Evolutionary conservation across 2,888 invertebrate genomes (phyloP).

Genomic region (Netelia inedita): DNA sequence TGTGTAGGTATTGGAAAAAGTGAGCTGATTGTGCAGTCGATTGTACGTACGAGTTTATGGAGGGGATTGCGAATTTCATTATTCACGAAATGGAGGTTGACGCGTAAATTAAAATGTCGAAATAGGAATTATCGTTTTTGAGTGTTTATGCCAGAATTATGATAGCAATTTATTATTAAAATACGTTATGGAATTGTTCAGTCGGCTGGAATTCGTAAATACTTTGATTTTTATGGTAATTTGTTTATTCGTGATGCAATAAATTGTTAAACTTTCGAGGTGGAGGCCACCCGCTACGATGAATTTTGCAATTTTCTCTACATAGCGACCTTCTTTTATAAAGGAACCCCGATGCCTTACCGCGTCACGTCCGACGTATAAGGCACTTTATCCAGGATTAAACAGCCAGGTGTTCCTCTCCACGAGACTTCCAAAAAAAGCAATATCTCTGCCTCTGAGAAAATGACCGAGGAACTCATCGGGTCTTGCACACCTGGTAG

Average conservation of each 20-base stretch:
- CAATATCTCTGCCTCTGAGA: constrained; percentile 44
- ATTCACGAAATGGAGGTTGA: background rate
- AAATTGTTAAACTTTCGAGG: too few relatives aligned
- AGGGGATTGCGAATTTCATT: too few relatives aligned
- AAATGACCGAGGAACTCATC: constrained; percentile 56
- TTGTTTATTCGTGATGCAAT: too few relatives aligned
- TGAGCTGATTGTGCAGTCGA: constrained; percentile 4
- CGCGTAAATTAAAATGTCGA: too few relatives aligned
- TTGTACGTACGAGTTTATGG: constrained; percentile 12
- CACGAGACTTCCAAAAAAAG: constrained; percentile 46
- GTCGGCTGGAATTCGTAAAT: too few relatives aligned
- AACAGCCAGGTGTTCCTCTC: constrained; percentile 64
- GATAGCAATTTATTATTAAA: too few relatives aligned
- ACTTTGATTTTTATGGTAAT: too few relatives aligned
- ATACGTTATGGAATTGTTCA: too few relatives aligned
- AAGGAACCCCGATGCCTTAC: constrained; percentile 43
- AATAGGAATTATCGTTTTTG: background rate
- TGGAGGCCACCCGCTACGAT: too few relatives aligned
- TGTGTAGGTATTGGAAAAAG: constrained; percentile 12
- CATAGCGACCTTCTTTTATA: too few relatives aligned
- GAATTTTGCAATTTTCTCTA: too few relatives aligned
- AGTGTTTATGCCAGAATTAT: too few relatives aligned
- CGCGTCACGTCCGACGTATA: background rate
- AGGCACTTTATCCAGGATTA: constrained; percentile 36
- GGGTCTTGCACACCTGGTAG: constrained; percentile 56